phyloP scores from a whole-genome alignment of 2,888 invertebrate species.

The Eupithecia tripunctaria region DNA sequence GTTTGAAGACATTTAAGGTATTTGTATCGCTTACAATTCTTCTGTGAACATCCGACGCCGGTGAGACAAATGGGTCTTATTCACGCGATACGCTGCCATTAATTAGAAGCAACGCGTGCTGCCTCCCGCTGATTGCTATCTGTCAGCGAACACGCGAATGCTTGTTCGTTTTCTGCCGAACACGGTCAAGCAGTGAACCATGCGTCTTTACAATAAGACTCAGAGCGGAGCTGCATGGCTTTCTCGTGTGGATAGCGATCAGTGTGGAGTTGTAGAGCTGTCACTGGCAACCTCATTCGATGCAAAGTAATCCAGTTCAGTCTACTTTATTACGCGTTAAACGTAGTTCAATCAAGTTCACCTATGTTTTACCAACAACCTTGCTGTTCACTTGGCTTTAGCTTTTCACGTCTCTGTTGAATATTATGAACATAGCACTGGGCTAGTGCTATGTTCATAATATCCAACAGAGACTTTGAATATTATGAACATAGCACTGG shows the following conservation, averaged over 20 bases:
- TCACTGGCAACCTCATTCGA: slow-evolving; percentile 26
- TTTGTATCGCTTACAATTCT: slow-evolving; percentile 81
- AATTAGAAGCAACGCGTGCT: slow-evolving; percentile 77
- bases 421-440: no score
- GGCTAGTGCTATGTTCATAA: no score
- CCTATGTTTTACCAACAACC: slow-evolving; percentile 10
- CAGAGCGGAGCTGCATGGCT: slow-evolving; percentile 9
- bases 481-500: no score
- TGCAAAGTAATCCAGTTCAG: slow-evolving; percentile 16
- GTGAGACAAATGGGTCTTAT: slow-evolving; percentile 75
- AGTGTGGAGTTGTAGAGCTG: slow-evolving; percentile 21
- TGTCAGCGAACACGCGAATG: slow-evolving; percentile 76
- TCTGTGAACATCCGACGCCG: slow-evolving; percentile 77
- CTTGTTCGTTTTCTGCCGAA: slow-evolving; percentile 52
- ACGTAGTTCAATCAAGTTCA: background rate
- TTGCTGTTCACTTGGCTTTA: background rate
- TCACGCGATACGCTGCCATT: slow-evolving; percentile 77
- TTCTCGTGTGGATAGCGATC: slow-evolving; percentile 28
- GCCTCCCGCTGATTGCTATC: slow-evolving; percentile 75
- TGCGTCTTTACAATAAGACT: slow-evolving; percentile 28
- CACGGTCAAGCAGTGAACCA: slow-evolving; percentile 28
- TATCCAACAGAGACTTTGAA: no score
- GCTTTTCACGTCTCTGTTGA: background rate
- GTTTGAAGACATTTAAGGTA: slow-evolving; percentile 78
- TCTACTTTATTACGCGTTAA: slow-evolving; percentile 1